Evolutionary conservation across 2,888 invertebrate genomes (phyloP).

Genomic region (Panorpa germanica): DNA sequence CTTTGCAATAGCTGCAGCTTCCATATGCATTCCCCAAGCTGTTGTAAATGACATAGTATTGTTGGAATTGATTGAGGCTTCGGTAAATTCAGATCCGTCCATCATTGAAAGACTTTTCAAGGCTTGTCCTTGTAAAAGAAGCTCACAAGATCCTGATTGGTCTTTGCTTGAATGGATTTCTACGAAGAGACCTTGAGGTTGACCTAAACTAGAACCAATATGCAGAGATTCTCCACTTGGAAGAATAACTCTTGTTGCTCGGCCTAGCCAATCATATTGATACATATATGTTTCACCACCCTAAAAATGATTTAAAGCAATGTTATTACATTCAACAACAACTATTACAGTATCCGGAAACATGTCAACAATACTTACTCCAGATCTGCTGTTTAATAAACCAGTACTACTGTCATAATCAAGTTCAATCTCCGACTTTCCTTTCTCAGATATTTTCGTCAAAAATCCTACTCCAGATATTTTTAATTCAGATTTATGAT

Average conservation of each 20-base stretch:
- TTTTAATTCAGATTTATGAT: slow-evolving; percentile 78
- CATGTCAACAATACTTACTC: slow-evolving; percentile 29
- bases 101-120: slow-evolving; percentile 48
- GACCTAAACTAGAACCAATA: slow-evolving; percentile 57
- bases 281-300: slow-evolving; percentile 79
- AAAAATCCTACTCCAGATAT: slow-evolving; percentile 86
- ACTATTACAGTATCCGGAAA: slow-evolving; percentile 6
- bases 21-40: slow-evolving; percentile 53
- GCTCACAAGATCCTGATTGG: slow-evolving; percentile 29
- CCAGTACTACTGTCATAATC: slow-evolving; percentile 84
- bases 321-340: slow-evolving; percentile 6
- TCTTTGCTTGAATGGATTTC: slow-evolving; percentile 43
- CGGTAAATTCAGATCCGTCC: slow-evolving; percentile 50
- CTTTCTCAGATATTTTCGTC: slow-evolving; percentile 73
- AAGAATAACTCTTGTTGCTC: slow-evolving; percentile 68
- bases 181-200: slow-evolving; percentile 57
- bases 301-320: slow-evolving; percentile 25
- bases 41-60: slow-evolving; percentile 59
- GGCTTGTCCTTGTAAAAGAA: slow-evolving; percentile 33
- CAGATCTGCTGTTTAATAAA: slow-evolving; percentile 65
- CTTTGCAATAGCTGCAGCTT: slow-evolving; percentile 59
- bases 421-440: slow-evolving; percentile 71
- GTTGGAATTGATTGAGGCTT: slow-evolving; percentile 57
- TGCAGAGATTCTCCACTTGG: slow-evolving; percentile 82
- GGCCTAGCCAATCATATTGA: slow-evolving; percentile 76